Base-by-base conservation (phyloP, 2,797 vertebrate species). In the Hafferia zeledoni region DNA sequence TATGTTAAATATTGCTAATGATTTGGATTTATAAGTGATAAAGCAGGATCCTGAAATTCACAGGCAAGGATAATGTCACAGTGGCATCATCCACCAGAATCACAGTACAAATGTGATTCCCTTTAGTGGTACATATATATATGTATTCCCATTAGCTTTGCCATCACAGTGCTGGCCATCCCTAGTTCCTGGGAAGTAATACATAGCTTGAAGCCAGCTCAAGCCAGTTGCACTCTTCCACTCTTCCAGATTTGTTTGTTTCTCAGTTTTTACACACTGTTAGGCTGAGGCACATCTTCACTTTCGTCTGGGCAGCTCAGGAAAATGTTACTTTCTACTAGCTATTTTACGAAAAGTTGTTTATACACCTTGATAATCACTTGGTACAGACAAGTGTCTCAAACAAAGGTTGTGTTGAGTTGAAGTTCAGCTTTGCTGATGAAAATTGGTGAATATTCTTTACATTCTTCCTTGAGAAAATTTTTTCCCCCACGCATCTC, bases 81-180 rank as follows among this genome's bases (percentile, higher is more conserved):
- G 1, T 63, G 31, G 6, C 17, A 87, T 15, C 59, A 68, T 37
- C 33, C 10, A 11, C 14, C 13, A 6, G 37, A 89, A 59, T 80
- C 41, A 25, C 53, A 44, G 6, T 64, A 28, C 6, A 43, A 31
- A 15, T 5, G 0, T 31, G 44, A 37, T 41, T 83, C 25, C 39
- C 18, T 4, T 76, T 55, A 63, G 30, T 3, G 5, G 11, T 72
- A 0, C 39, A 3, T 14, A 14, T 9, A 10, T 9, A 10, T 28
- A 6, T 46, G 9, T 60, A 10, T 68, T 50, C 24, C 28, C 16
- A 17, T n/a, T 60, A 60, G 11, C n/a, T 76, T 50, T 24, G 33
- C 49, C 12, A 25, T 78, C 22, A 5, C 30, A 20, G n/a, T 33
- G 16, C 25, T 89, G 43, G 12, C 23, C 39, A 49, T 74, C 23